A percentile compares a stretch with the other conserved stretches of the same genome.
phyloP scores from a whole-genome alignment of 2,888 invertebrate genomes.

The Prenolepis imparis region DNA sequence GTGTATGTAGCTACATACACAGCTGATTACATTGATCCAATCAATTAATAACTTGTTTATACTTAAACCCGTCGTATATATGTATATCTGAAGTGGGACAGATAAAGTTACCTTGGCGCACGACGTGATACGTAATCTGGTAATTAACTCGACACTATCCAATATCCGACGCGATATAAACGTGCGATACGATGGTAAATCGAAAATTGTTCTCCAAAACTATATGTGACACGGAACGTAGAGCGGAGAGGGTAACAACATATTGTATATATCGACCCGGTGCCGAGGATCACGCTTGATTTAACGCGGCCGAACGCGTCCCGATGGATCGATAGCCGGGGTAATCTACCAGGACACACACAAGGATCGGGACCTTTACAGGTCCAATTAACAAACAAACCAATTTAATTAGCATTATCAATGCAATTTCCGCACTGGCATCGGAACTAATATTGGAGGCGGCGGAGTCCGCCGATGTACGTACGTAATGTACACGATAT shows the following conservation, averaged over 20 bases:
- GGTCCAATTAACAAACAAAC: slow-evolving; percentile 72
- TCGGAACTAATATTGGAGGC: slow-evolving; percentile 80
- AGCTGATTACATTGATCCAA: background rate
- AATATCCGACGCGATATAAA: slow-evolving; percentile 35
- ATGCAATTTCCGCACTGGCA: slow-evolving; percentile 78
- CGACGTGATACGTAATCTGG: slow-evolving; percentile 27
- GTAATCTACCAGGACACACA: slow-evolving; percentile 41
- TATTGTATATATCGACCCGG: slow-evolving; percentile 35
- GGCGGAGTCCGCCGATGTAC: slow-evolving; percentile 70
- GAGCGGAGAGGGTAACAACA: slow-evolving; percentile 3
- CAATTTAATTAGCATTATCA: slow-evolving; percentile 81
- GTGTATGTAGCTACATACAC: no score
- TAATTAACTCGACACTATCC: slow-evolving; percentile 41
- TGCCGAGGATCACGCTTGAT: slow-evolving; percentile 48
- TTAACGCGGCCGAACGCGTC: slow-evolving; percentile 34
- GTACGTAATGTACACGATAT: slow-evolving; percentile 74
- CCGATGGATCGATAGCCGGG: slow-evolving; percentile 50
- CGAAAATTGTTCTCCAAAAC: slow-evolving; percentile 46
- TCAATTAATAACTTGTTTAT: slow-evolving; percentile 5
- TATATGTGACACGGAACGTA: slow-evolving; percentile 6
- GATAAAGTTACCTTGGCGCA: slow-evolving; percentile 25
- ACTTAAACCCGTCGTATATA: background rate
- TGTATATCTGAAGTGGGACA: background rate
- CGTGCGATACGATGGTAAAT: slow-evolving; percentile 24
- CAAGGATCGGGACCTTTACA: slow-evolving; percentile 51